Conservation (phyloP, 2,888 invertebrate genomes). For the Volucella inanis region DNA sequence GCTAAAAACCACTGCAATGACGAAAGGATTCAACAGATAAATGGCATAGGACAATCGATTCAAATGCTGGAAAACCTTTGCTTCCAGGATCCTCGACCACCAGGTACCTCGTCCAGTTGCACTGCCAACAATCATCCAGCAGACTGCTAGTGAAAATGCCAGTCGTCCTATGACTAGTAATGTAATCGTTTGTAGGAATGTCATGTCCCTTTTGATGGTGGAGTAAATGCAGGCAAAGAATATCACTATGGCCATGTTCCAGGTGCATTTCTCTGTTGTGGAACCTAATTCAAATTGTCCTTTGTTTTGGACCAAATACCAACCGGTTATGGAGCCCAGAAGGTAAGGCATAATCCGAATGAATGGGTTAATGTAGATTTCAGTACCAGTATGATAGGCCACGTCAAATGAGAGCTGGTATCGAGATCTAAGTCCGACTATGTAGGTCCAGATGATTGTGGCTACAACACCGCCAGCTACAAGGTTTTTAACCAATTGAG, state of each 20-base stretch:
- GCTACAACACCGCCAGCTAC: slow-evolving; percentile 75
- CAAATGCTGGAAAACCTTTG: slow-evolving; percentile 82
- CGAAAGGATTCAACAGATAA: slow-evolving; percentile 85
- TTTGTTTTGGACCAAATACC: slow-evolving; percentile 80
- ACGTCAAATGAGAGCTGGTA: slow-evolving; percentile 82
- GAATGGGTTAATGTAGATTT: slow-evolving; percentile 84
- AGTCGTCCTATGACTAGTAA: slow-evolving; percentile 84
- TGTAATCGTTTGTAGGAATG: slow-evolving; percentile 83
- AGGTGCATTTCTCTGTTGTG: slow-evolving; percentile 78
- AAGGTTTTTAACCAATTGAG: slow-evolving; percentile 77
- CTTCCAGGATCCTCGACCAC: slow-evolving; percentile 82
- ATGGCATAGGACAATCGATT: slow-evolving; percentile 85
- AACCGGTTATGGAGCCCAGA: slow-evolving; percentile 84
- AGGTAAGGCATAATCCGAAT: slow-evolving; percentile 84
- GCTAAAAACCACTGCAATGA: slow-evolving; percentile 84
- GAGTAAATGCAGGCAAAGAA: slow-evolving; percentile 82
- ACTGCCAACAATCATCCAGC: slow-evolving; percentile 85
- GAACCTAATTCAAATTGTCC: slow-evolving; percentile 78
- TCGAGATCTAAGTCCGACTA: slow-evolving; percentile 78
- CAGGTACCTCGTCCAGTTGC: slow-evolving; percentile 84
- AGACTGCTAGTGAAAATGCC: slow-evolving; percentile 84
- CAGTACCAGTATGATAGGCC: slow-evolving; percentile 81
- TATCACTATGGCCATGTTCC: slow-evolving; percentile 80
- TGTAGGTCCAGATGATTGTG: slow-evolving; percentile 80
- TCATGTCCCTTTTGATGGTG: slow-evolving; percentile 82